Evolutionary conservation across 2,888 invertebrate genomes (phyloP), one percentile per base, ranked within the genome.

Genomic region (Sphaeridia pumilis): DNA sequence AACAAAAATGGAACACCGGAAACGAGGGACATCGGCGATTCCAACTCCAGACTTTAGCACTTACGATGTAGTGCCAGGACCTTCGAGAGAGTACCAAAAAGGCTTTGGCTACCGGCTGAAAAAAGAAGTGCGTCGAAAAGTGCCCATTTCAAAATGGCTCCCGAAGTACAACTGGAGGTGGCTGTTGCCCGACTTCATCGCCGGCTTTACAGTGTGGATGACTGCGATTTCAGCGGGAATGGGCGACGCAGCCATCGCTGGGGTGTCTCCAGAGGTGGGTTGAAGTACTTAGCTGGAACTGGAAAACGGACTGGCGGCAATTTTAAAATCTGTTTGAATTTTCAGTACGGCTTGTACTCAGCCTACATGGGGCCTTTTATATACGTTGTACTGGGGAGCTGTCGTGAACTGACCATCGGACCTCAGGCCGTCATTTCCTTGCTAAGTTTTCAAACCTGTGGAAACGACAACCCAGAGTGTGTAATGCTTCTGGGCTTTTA

Each of bases 111-210:
- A 38, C 38, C 31, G 14, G 7, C 31, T 26, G 2, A 10, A 12
- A 66, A 84, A 82, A 72, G 80, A 77, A 58, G 73, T 87, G 24
- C 76, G 81, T 70, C 83, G 82, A 70, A 76, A 84, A 55, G 65
- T 88, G 48, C 87, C 89, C 5, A 76, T 88, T 50, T 69, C 83
- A 4, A 71, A 70, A 52, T 90, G 90, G 90, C 70, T 87, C 60
- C 87, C 87, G 4, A 78, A 76, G 67, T 89, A 90, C 73, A 80
- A 75, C 65, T 67, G 73, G 5, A 76, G 78, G 54, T 79, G 83
- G 72, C 81, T 87, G 7, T 71, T 87, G 46, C 87, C 89, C 10
- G 93, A 94, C 74, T 70, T 89, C 41, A 84, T 94, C 58, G 92
- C 93, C 3, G 92, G 92, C 51, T 73, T 93, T 54, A 90, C 92